Percentiles rank a stretch among this genome's conserved stretches.
These are phyloP conservation scores for Podiceps cristatus DNA, from an alignment of 2,113 vertebrate species.

Conservation along the genomic window DNA sequence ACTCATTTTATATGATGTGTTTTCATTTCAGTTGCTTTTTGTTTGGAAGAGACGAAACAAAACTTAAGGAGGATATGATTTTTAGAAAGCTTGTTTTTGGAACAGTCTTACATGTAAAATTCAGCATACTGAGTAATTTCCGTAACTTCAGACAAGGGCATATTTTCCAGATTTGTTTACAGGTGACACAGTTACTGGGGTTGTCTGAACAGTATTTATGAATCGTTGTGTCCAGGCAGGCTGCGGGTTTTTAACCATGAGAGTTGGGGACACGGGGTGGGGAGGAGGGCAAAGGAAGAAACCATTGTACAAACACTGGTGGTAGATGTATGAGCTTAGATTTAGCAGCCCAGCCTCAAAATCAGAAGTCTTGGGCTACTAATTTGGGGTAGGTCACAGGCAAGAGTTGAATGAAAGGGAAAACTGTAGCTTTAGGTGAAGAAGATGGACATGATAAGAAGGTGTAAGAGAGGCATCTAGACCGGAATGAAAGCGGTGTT, in stretches of 20 bases:
- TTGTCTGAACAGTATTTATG: not conserved
- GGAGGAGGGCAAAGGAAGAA: not conserved
- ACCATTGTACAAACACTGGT: rapidly evolving
- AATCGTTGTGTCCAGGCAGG: not conserved
- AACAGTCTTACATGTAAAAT: not conserved
- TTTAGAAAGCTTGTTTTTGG: not conserved
- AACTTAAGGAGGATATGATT: not conserved
- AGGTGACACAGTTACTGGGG: not conserved
- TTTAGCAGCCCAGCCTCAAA: too few species aligned
- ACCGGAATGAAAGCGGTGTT: not conserved
- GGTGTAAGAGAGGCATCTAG: not conserved
- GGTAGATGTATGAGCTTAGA: not conserved
- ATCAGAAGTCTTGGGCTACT: not conserved
- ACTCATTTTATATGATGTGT: rapidly evolving
- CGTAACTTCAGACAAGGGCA: not conserved
- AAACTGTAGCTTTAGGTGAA: not conserved
- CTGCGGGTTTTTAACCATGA: not conserved
- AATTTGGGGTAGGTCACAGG: not conserved
- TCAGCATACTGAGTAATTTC: not conserved
- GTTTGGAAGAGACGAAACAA: not conserved
- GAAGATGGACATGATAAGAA: not conserved
- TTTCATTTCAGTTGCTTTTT: not conserved
- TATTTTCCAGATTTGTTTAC: not conserved
- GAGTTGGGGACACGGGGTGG: not conserved
- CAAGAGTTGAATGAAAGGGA: not conserved